A percentile compares a stretch with the other conserved stretches of the same genome.
Evolutionary conservation across 1,140 invertebrate genomes (phyloP).

Genomic region (Gryllus bimaculatus): DNA sequence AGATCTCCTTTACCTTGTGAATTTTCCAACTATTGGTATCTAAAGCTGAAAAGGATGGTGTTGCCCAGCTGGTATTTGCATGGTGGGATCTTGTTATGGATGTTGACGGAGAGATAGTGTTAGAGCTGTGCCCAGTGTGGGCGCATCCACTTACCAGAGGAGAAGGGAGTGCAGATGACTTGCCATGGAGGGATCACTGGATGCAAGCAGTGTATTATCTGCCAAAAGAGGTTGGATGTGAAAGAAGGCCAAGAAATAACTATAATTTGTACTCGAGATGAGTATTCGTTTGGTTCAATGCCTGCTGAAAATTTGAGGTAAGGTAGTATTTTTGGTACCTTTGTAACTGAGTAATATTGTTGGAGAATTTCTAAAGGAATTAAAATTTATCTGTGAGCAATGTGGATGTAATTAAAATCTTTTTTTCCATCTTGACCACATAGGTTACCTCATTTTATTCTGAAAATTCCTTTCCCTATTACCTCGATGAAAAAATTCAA

Average conservation of each 20-base stretch:
- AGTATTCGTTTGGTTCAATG: constrained; percentile 85
- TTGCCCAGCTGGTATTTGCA: constrained; percentile 79
- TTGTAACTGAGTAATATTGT: background rate
- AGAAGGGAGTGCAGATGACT: constrained; percentile 30
- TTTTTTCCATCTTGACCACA: no score
- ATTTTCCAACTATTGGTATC: constrained; percentile 41
- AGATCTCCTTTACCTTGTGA: constrained; percentile 45
- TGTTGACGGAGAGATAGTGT: constrained; percentile 45
- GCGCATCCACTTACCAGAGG: constrained; percentile 48
- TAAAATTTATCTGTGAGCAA: no score
- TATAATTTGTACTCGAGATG: constrained; percentile 77
- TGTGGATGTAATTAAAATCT: no score
- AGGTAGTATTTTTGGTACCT: background rate
- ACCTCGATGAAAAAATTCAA: no score
- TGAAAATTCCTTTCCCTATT: no score
- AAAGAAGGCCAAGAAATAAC: constrained; percentile 46
- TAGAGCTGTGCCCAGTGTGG: constrained; percentile 89
- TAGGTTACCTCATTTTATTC: no score
- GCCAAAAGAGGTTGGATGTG: constrained; percentile 52
- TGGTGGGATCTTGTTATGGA: constrained; percentile 98
- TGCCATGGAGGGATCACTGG: constrained; percentile 96
- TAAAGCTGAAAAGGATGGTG: constrained; percentile 45
- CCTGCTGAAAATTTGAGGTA: background rate
- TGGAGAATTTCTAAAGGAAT: no score
- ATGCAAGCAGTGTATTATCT: constrained; percentile 93